Evolutionary conservation across 2,113 vertebrate species (phyloP), one percentile per base, ranked within the genome.

Genomic region (Spilogale gracilis): DNA sequence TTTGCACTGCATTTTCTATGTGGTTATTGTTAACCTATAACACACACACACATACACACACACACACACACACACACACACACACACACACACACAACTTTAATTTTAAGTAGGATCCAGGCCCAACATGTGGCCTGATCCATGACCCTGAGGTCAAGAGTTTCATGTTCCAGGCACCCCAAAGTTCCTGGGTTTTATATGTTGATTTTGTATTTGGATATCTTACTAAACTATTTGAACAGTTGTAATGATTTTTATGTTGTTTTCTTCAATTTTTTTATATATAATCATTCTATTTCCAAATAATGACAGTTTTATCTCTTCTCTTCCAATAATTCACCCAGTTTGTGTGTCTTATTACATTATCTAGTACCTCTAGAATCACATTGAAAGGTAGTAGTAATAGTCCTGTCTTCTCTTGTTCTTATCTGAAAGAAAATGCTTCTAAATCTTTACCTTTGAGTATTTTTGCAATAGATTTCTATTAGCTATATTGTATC

Each of bases 241-340:
- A 93, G 80, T 69, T 85, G 2, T 50, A 82, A 71, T 56, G 1
- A 95, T 82, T 87, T 92, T 76, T 91, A 67, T 17, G 18, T 48
- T 58, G 8, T 87, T 95, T 17, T 87, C 73, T 82, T 58, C 2
- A 23, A 69, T 61, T 20, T 43, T 48, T 88, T 96, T 48, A 76
- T 43, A 32, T 20, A 61, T 1, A 82, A 78, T 54, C 2, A 43
- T 69, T 43, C 11, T 78, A 82, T 76, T 63, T 76, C n/a, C 85
- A 95, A 90, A 90, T 89, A 84, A n/a, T 65, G 81, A 60, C 38
- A 73, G 11, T n/a, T 90, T 91, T 32, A 50, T 25, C 43, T 54
- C 17, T 78, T 81, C 21, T 30, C 93, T 95, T 63, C 13, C 6
- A 93, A 38, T 82, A 82, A n/a, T 18, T 90, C 71, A 25, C 38